Base-by-base conservation (phyloP, 2,113 vertebrate species). In the Percina caprodes region DNA sequence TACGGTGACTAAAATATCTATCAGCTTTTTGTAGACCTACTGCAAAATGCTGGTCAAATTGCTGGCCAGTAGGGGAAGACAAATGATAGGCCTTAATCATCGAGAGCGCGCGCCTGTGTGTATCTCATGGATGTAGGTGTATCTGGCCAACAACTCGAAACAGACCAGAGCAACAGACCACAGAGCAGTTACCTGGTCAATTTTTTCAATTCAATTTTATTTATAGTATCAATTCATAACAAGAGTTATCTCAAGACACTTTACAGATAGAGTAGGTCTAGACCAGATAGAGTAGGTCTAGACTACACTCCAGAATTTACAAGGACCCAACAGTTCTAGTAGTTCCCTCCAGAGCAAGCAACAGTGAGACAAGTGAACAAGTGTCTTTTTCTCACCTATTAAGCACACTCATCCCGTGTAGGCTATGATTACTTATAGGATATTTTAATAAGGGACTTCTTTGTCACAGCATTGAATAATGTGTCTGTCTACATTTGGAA, bases 81-180 rank as follows among this genome's bases (percentile, higher is more conserved):
- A 92, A 49, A 85, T 4, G 26, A 80, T 9, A 73, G 30, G 30
- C 30, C 30, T 30, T 30, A 30, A 59, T 30, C 52, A 61, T 48
- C 14, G 13, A 48, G 42, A 70, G 77, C 23, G 69, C 71, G 88
- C 80, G 77, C 78, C 77, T 70, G 42, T 52, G 11, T 65, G 39
- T 3, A 42, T 42, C 10, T 11, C 10, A 42, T 35, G 33, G 33
- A 35, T 35, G 33, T 35, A 35, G 33, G 33, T 30, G 30, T 2
- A 30, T 63, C 35, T 52, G 62, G n/a, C 16, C 42, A 61, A 62
- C 58, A 24, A 62, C 15, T 4, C 15, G 11, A 60, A 77, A 62
- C 80, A 93, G 91, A 89, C 91, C 56, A 88, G 67, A 91, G 69
- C 62, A 93, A 74, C 69, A 24, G 79, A 92, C 2, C 12, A 51